Base-by-base conservation (phyloP, 2,113 vertebrate genomes). In the Todiramphus saurophagus region DNA sequence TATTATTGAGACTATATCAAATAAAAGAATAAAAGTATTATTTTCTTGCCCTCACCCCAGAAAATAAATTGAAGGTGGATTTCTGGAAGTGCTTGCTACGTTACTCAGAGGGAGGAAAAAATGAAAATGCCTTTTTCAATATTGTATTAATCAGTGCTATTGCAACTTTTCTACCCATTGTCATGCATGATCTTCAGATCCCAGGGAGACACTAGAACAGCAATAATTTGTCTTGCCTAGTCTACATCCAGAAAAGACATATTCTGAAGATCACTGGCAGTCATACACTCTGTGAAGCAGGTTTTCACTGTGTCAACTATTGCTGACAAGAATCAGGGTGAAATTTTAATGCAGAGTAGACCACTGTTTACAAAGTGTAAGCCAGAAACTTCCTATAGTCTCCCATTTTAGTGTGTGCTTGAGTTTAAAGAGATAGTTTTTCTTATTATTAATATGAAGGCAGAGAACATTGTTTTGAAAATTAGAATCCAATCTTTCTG, bases 1-100 rank as follows among this genome's bases (percentile, higher is more conserved):
- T 66, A 58, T 69, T 90, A 88, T 59, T 93, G 41, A 93, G 21
- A 81, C 28, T 85, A 51, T 51, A 68, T 82, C 5, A 77, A 66
- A 95, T 82, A 89, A 88, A 94, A 90, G 5, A 88, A 81, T 50
- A 96, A 90, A 96, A 95, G 87, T 78, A 55, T 41, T 3, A 19
- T 43, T 41, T 37, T 83, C 43, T 79, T 79, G 58, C 48, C 15
- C 11, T 87, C 53, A 46, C 35, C 53, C 28, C 55, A 75, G 84
- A 70, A 81, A 89, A 95, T 37, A 85, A 93, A 44, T 72, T 81
- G 48, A 89, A 75, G 28, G 23, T 92, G 15, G 50, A 69, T 30
- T 87, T 85, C 69, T 56, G 35, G 33, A 63, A 80, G 63, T 90
- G n/a, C 8, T 77, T 77, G 19, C 31, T 50, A 20, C 31, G 28